Evolutionary conservation across 2,113 vertebrate species (phyloP).

Genomic region (Gadus macrocephalus): DNA sequence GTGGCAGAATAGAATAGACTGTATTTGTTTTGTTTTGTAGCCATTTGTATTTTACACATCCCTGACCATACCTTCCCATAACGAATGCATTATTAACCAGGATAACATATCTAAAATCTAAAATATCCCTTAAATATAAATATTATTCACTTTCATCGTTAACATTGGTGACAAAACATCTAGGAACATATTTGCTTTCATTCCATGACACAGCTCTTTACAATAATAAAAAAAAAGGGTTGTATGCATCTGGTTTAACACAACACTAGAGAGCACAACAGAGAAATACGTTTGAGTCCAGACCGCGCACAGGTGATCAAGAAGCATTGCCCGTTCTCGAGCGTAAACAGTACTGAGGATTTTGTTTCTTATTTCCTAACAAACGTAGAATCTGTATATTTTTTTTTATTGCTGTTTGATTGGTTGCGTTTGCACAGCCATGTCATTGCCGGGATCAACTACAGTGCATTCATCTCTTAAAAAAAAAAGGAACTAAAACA

Average conservation of each 20-base stretch:
- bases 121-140: slow-evolving; percentile 82
- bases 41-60: slow-evolving; percentile 52
- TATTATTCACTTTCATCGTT: slow-evolving; percentile 59
- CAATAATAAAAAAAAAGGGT: slow-evolving; percentile 34
- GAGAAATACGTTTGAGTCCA: slow-evolving; percentile 40
- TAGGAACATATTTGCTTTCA: slow-evolving; percentile 55
- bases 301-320: slow-evolving; percentile 44
- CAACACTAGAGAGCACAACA: slow-evolving; percentile 42
- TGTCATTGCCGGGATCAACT: slow-evolving; percentile 38
- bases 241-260: slow-evolving; percentile 39
- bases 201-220: slow-evolving; percentile 57
- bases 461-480: slow-evolving; percentile 49
- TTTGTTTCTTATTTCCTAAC: slow-evolving; percentile 35
- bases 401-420: slow-evolving; percentile 70
- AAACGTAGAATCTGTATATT: slow-evolving; percentile 32
- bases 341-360: slow-evolving; percentile 57
- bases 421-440: slow-evolving; percentile 38
- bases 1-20: slow-evolving; percentile 71
- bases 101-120: slow-evolving; percentile 72
- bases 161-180: slow-evolving; percentile 61
- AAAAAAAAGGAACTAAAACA: too few relatives aligned
- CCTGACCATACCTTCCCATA: slow-evolving; percentile 67
- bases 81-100: slow-evolving; percentile 61
- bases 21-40: slow-evolving; percentile 58
- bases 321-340: slow-evolving; percentile 39